phyloP scores from a whole-genome alignment of 2,797 vertebrate genomes.

The Balearica regulorum region DNA sequence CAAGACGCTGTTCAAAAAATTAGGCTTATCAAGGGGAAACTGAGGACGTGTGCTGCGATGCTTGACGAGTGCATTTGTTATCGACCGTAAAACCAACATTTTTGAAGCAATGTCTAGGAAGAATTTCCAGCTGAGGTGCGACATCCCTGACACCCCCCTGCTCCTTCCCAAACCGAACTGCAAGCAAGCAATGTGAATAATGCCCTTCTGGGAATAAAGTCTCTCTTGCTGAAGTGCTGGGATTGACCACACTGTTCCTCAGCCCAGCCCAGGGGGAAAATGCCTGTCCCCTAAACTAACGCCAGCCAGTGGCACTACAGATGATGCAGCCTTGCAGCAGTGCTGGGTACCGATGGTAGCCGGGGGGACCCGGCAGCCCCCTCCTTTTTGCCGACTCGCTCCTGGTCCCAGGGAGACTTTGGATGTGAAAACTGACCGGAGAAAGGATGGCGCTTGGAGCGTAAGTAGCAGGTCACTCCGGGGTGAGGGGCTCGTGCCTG shows the following conservation, averaged over 20 bases:
- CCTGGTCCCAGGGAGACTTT: fast-evolving
- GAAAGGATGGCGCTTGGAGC: fast-evolving
- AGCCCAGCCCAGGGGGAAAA: not conserved
- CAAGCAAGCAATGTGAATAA: not conserved
- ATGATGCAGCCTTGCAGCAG: not conserved
- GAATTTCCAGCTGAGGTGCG: not conserved
- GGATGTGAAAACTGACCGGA: not conserved
- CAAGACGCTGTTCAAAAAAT: not conserved
- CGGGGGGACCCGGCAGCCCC: not conserved
- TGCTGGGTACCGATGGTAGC: fast-evolving
- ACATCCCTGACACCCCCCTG: not conserved
- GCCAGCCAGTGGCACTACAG: fast-evolving
- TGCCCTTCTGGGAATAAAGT: not conserved
- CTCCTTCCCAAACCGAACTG: not conserved
- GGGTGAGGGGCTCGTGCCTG: fast-evolving
- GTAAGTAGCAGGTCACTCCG: fast-evolving
- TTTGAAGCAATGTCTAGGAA: not conserved
- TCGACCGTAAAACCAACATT: not conserved
- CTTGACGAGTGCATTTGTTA: not conserved
- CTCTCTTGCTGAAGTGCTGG: not conserved
- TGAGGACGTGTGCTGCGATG: fast-evolving
- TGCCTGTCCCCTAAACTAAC: fast-evolving
- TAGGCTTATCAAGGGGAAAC: not conserved
- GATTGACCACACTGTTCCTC: not conserved
- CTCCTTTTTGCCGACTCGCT: not conserved